These are phyloP conservation scores for Capitulum mitella DNA, from an alignment of 2,888 invertebrate species.

Conservation along the genomic window DNA sequence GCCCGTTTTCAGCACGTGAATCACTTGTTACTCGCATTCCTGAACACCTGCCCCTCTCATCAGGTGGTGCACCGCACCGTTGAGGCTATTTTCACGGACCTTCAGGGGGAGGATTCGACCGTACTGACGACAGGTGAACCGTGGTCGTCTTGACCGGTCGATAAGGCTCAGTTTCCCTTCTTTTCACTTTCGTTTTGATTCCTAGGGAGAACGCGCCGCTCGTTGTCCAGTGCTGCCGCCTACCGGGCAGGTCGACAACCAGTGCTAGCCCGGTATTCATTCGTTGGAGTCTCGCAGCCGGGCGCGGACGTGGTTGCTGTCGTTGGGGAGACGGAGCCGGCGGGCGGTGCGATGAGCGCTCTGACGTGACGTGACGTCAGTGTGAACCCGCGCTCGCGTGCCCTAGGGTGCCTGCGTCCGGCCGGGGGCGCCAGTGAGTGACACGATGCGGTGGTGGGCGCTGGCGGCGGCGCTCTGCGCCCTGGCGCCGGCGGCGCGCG, in stretches of 20 bases:
- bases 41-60: constrained; percentile 16
- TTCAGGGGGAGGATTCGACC: neutral
- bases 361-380: neutral
- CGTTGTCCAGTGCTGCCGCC: neutral
- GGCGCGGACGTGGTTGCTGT: neutral
- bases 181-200: constrained; percentile 17
- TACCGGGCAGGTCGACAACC: neutral
- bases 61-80: neutral
- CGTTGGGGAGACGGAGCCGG: neutral
- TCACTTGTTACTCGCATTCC: constrained; percentile 21
- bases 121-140: neutral
- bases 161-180: neutral
- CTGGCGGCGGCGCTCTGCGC: neutral
- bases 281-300: constrained; percentile 1
- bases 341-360: neutral
- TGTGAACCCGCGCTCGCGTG: neutral
- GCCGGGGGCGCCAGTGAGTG: neutral
- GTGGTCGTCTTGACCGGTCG: constrained; percentile 9
- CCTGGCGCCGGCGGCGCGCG: neutral
- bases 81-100: constrained; percentile 2
- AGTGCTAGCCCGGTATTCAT: neutral
- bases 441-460: neutral
- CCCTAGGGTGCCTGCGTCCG: neutral
- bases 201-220: neutral
- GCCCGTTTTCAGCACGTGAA: neutral